Evolutionary conservation across 2,888 invertebrate species (phyloP).

Genomic region (Calameuta filiformis): DNA sequence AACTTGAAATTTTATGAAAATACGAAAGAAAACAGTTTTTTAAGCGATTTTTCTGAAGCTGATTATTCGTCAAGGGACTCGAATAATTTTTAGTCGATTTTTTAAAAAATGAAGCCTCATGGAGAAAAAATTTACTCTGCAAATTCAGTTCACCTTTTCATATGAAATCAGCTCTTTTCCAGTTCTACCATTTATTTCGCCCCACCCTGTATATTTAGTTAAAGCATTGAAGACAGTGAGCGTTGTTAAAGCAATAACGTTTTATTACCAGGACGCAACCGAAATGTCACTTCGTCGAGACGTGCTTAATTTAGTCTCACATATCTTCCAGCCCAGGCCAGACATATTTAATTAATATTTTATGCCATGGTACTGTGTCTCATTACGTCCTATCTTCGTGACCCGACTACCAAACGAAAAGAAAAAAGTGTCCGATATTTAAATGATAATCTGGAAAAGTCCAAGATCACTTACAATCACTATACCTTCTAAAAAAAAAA

Average conservation of each 20-base stretch:
- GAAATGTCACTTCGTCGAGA: background rate
- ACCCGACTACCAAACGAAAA: background rate
- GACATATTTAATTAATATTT: background rate
- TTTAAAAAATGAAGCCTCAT: too few species aligned
- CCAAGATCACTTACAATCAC: background rate
- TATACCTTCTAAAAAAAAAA: background rate
- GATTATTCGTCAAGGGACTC: too few species aligned
- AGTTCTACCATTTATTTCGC: too few species aligned
- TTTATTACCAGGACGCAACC: background rate
- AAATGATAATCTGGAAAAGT: background rate
- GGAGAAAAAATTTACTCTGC: too few species aligned
- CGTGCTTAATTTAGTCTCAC: background rate
- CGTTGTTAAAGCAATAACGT: background rate
- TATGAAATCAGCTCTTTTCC: too few species aligned
- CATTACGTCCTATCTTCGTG: background rate
- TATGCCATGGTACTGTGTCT: background rate
- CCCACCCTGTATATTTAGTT: too few species aligned
- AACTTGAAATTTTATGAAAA: too few species aligned
- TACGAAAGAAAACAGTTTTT: too few species aligned
- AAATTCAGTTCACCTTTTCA: too few species aligned
- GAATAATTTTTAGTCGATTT: too few species aligned
- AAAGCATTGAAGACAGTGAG: too few species aligned
- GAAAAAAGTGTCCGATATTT: background rate
- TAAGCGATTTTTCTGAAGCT: too few species aligned
- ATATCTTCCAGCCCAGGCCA: background rate